Percentiles rank a stretch among this genome's conserved stretches.
phyloP scores from a whole-genome alignment of 2,797 vertebrate species.

The Poliocrania exsul region DNA sequence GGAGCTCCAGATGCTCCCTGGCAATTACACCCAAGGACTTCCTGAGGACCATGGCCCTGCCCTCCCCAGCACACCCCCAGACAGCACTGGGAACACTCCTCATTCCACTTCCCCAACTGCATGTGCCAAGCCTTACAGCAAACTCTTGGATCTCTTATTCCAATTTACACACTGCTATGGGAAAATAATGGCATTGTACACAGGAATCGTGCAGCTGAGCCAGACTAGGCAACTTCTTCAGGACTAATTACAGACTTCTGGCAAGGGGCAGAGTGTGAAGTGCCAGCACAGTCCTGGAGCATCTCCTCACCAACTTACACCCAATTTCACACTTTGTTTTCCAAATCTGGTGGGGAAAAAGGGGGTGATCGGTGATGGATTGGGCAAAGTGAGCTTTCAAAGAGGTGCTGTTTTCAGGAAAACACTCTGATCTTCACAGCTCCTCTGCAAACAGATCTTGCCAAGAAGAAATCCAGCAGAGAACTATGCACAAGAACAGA shows the following conservation, averaged over 20 bases:
- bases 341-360: not conserved
- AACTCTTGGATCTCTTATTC: not conserved
- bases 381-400: not conserved
- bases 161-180: not conserved
- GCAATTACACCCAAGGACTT: not conserved
- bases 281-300: not conserved
- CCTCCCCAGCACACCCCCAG: not conserved
- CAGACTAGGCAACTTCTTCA: not conserved
- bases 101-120: not conserved
- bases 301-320: not conserved
- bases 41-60: rapidly evolving
- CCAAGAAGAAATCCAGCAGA: not conserved
- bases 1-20: not conserved
- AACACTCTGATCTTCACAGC: not conserved
- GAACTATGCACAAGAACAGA: not conserved
- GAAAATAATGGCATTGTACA: not conserved
- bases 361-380: not conserved
- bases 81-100: rapidly evolving
- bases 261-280: not conserved
- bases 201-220: not conserved
- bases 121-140: rapidly evolving
- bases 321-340: not conserved
- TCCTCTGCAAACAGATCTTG: not conserved
- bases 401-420: not conserved
- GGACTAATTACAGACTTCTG: not conserved